These are phyloP conservation scores for Limnephilus rhombicus DNA, from an alignment of 2,888 invertebrate species.

Conservation along the genomic window DNA sequence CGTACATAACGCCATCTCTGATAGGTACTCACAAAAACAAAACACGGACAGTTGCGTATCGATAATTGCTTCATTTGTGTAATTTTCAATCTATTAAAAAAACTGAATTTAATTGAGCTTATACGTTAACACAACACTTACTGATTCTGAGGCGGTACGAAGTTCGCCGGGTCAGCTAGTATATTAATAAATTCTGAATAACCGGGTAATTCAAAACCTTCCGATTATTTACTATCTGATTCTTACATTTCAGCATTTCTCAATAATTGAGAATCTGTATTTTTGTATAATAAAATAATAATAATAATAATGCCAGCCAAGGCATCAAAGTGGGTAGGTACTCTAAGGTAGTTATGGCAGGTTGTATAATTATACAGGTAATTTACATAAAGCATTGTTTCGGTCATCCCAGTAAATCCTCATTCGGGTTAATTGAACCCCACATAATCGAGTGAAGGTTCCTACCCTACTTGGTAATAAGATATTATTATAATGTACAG, in stretches of 20 bases:
- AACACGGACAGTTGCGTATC: too few relatives aligned
- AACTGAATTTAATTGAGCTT: too few relatives aligned
- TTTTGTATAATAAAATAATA: too few relatives aligned
- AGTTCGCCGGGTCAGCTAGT: too few relatives aligned
- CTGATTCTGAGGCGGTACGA: too few relatives aligned
- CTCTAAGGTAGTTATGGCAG: background rate
- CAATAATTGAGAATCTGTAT: background rate
- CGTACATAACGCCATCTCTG: too few relatives aligned
- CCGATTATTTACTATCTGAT: background rate
- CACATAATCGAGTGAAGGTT: background rate
- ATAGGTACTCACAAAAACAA: too few relatives aligned
- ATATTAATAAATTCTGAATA: too few relatives aligned
- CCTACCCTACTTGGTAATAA: background rate
- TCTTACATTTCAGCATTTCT: background rate
- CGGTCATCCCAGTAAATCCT: background rate
- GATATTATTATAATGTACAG: background rate
- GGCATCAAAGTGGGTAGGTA: background rate
- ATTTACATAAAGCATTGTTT: constrained; percentile 1
- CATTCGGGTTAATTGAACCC: constrained; percentile 1
- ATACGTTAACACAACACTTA: too few relatives aligned
- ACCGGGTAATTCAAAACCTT: too few relatives aligned
- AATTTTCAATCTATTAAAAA: too few relatives aligned
- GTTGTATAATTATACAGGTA: background rate
- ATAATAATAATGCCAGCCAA: background rate
- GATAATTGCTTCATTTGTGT: too few relatives aligned